These are phyloP conservation scores for Drosophila parvula DNA, from an alignment of 1,140 invertebrate species.

Conservation along the genomic window DNA sequence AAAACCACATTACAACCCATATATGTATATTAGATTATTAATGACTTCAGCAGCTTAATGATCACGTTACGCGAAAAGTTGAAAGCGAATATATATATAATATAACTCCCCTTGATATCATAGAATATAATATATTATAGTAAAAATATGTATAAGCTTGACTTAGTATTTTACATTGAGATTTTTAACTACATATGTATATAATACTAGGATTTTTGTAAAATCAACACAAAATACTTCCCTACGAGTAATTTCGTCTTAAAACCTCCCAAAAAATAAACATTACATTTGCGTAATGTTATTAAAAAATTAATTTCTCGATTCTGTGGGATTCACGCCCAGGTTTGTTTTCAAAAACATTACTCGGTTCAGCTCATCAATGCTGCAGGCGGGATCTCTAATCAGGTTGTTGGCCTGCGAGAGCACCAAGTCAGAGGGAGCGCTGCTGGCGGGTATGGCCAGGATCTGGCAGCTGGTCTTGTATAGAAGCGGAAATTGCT, in stretches of 20 bases:
- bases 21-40: neutral
- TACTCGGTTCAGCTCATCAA: neutral
- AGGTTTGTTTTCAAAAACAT: slow-evolving; percentile 23
- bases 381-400: slow-evolving; percentile 10
- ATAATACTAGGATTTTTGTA: neutral
- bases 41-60: neutral
- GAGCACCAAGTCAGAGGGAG: neutral
- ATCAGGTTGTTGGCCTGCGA: slow-evolving; percentile 13
- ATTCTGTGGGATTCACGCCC: neutral
- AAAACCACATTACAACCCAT: neutral
- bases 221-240: neutral
- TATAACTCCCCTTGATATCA: neutral
- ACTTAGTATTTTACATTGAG: too few species aligned
- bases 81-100: neutral
- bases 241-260: neutral
- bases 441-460: slow-evolving; percentile 20
- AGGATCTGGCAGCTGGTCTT: slow-evolving; percentile 24
- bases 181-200: too few species aligned
- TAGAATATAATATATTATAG: neutral
- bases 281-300: too few species aligned
- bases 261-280: neutral
- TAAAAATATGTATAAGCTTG: too few species aligned
- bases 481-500: slow-evolving; percentile 26
- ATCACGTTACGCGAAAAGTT: neutral
- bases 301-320: neutral